Conservation (phyloP, 2,888 invertebrate species). For the Minunthozetes semirufus region DNA sequence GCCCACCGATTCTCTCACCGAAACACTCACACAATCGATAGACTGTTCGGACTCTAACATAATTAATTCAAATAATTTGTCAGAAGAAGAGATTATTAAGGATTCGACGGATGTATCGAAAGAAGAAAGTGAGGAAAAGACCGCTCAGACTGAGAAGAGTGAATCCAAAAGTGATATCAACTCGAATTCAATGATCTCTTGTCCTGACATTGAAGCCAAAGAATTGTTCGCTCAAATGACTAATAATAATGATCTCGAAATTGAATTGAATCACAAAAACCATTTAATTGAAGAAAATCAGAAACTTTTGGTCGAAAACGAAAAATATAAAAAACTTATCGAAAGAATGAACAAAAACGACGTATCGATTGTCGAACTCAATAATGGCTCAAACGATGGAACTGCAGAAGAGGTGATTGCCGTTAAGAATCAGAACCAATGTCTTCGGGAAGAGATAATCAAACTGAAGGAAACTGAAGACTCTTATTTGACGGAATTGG, state of each 20-base stretch:
- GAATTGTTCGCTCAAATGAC: slow-evolving; percentile 5
- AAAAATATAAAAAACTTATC: neutral
- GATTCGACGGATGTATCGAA: neutral
- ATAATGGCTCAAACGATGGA: neutral
- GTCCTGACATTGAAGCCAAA: slow-evolving; percentile 3
- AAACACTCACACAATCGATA: neutral
- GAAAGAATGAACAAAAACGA: neutral
- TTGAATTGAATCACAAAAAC: neutral
- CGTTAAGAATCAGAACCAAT: neutral
- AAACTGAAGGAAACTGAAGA: neutral
- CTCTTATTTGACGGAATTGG: neutral
- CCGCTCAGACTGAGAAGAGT: no score
- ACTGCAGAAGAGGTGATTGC: neutral
- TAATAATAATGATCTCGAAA: slow-evolving; percentile 14
- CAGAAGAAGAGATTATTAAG: slow-evolving; percentile 9
- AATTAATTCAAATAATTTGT: slow-evolving; percentile 5
- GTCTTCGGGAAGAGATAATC: neutral
- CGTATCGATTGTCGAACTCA: neutral
- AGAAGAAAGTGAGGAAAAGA: neutral
- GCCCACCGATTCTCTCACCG: neutral
- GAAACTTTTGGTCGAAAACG: neutral
- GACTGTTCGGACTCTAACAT: neutral
- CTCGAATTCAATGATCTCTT: neutral
- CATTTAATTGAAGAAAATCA: neutral
- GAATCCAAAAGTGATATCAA: no score